Conservation (phyloP, 1,140 invertebrate genomes). For the Sycophila sp. region DNA sequence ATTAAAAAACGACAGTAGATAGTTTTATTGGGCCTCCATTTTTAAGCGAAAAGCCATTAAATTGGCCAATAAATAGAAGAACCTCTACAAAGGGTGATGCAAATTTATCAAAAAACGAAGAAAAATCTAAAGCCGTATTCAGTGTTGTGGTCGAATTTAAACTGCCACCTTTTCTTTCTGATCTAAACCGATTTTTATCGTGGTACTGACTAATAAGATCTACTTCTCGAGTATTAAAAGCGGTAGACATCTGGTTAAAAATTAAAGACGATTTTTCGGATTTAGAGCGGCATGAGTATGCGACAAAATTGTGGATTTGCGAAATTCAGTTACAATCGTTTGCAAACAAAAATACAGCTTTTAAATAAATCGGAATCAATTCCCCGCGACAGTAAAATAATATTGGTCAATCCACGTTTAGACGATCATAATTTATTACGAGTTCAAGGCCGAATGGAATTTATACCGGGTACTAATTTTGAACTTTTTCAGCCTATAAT, state of each 20-base stretch:
- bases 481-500: too few species aligned
- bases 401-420: not conserved
- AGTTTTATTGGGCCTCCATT: too few species aligned
- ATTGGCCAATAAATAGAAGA: too few species aligned
- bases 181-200: not conserved
- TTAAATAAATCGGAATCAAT: not conserved
- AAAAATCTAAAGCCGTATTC: too few species aligned
- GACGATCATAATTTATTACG: not conserved
- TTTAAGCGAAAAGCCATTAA: too few species aligned
- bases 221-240: not conserved
- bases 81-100: too few species aligned
- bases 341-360: not conserved
- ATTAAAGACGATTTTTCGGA: too few species aligned
- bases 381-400: not conserved
- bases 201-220: not conserved
- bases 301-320: not conserved
- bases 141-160: too few species aligned
- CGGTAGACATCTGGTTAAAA: not conserved
- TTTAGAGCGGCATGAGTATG: not conserved
- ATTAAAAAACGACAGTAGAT: too few species aligned
- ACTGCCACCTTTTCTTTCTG: not conserved
- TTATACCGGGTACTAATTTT: not conserved
- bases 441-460: not conserved
- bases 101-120: too few species aligned
- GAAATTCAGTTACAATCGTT: not conserved